Conservation (phyloP, 2,113 vertebrate genomes). For the Nerophis lumbriciformis region DNA sequence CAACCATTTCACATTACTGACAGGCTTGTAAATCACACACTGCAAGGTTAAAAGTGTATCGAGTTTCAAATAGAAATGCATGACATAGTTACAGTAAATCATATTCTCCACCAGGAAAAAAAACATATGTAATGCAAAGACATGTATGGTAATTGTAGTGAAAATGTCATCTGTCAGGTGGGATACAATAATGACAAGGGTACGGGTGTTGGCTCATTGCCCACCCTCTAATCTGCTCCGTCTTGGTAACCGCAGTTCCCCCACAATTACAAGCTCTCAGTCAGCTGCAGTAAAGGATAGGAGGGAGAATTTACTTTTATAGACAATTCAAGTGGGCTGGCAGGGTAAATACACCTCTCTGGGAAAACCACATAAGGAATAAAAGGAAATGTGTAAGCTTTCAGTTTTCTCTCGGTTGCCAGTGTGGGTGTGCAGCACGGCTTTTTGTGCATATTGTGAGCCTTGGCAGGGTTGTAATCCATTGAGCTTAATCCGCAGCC, state of each 20-base stretch:
- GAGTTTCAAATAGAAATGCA: conserved; percentile 4
- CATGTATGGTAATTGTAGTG: conserved; percentile 15
- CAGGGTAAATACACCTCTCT: conserved; percentile 27
- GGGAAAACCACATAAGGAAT: background rate
- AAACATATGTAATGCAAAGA: background rate
- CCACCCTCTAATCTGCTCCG: conserved; percentile 37
- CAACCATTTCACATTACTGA: background rate
- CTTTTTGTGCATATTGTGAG: conserved; percentile 17
- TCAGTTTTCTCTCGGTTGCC: conserved; percentile 36
- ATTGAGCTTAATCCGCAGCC: conserved; percentile 47
- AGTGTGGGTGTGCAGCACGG: conserved; percentile 18
- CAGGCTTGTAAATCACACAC: background rate
- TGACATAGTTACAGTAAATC: conserved; percentile 17
- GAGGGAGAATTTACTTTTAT: conserved; percentile 36
- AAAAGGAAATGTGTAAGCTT: conserved; percentile 41
- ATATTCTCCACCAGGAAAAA: background rate
- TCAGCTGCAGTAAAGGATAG: conserved; percentile 25
- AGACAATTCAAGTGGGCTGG: conserved; percentile 32
- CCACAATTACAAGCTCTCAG: conserved; percentile 50
- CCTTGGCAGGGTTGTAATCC: conserved; percentile 54
- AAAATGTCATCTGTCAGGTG: conserved; percentile 13
- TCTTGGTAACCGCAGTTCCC: conserved; percentile 17
- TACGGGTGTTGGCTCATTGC: conserved; percentile 14
- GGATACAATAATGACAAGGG: conserved; percentile 39
- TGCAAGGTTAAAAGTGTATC: background rate